Percentiles rank a stretch among this genome's conserved stretches.
These are phyloP conservation scores for Alectura lathami DNA, from an alignment of 2,113 vertebrate species.

Conservation along the genomic window DNA sequence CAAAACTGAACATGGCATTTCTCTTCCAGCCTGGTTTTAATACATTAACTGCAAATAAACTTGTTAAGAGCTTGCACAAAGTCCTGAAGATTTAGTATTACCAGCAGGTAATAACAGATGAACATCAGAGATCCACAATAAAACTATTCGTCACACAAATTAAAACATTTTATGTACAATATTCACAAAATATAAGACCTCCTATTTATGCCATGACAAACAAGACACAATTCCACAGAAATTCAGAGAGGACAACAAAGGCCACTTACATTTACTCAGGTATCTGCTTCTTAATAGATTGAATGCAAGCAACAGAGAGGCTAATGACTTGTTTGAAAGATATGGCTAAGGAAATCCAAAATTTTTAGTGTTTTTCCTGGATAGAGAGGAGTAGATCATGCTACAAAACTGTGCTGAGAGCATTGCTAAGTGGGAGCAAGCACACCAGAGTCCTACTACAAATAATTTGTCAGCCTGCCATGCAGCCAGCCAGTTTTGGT, in stretches of 20 bases:
- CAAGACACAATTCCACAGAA: background rate
- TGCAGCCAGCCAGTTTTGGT: background rate
- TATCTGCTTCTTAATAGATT: background rate
- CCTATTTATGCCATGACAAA: background rate
- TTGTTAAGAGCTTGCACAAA: background rate
- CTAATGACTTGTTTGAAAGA: background rate
- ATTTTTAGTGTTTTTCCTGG: background rate
- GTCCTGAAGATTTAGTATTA: background rate
- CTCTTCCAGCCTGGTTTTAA: background rate
- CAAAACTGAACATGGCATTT: background rate
- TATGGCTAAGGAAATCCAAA: background rate
- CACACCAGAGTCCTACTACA: background rate
- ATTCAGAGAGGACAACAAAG: background rate
- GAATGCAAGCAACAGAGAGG: background rate
- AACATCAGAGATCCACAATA: background rate
- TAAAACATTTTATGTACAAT: background rate
- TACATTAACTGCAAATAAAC: background rate
- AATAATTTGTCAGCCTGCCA: constrained; percentile 30
- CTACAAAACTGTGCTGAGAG: background rate
- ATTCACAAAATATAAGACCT: background rate
- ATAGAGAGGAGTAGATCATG: background rate
- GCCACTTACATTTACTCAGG: background rate
- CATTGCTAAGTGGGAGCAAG: background rate
- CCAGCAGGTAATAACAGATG: background rate
- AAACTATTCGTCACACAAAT: background rate